phyloP scores from a whole-genome alignment of 2,888 invertebrate species.

The Cylloceria caligata region DNA sequence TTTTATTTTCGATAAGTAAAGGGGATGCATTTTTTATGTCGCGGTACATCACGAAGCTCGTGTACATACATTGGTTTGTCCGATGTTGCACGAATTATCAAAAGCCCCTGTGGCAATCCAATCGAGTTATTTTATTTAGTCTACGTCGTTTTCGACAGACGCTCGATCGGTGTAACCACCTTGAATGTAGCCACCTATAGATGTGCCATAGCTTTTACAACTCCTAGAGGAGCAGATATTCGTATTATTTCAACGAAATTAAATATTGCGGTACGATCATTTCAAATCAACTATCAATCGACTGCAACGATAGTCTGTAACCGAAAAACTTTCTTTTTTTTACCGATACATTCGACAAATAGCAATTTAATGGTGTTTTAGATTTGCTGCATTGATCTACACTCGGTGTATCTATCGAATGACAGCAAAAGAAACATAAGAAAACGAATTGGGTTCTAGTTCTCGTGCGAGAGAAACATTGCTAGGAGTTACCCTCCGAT shows the following conservation, averaged over 20 bases:
- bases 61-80: too few relatives aligned
- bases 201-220: slow-evolving; percentile 77
- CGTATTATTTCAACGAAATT: background rate
- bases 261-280: background rate
- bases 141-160: slow-evolving; percentile 2
- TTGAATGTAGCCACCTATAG: slow-evolving; percentile 65
- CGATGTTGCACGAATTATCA: too few relatives aligned
- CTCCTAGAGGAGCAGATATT: background rate
- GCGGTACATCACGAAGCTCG: too few relatives aligned
- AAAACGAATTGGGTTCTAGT: too few relatives aligned
- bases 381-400: too few relatives aligned
- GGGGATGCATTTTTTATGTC: background rate
- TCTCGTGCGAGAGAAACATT: too few relatives aligned
- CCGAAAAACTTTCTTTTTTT: too few relatives aligned
- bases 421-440: too few relatives aligned
- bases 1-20: background rate
- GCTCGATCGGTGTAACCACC: background rate
- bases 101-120: background rate
- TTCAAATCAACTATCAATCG: background rate
- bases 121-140: background rate
- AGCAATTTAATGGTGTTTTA: too few relatives aligned
- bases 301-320: background rate
- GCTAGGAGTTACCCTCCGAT: too few relatives aligned
- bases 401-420: too few relatives aligned
- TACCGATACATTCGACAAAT: too few relatives aligned